Percentiles rank a stretch among this genome's conserved stretches.
Conservation (phyloP, 2,113 vertebrate genomes). For the Serilophus lunatus region DNA sequence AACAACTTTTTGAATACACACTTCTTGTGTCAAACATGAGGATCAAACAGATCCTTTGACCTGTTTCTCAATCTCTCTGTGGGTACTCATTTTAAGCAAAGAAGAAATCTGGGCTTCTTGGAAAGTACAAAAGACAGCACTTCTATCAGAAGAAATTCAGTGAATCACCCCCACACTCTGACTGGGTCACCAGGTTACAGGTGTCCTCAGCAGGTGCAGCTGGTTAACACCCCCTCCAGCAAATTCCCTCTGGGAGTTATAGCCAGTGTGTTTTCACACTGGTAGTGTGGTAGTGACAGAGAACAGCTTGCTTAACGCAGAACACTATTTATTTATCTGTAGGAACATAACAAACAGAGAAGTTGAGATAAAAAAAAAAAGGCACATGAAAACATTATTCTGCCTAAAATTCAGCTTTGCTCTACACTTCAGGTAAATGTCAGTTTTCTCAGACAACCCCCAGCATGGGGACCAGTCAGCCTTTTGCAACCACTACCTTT, state of each 20-base stretch:
- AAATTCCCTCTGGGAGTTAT: constrained; percentile 32
- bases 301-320: constrained; percentile 45
- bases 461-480: background rate
- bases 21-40: background rate
- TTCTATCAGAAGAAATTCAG: constrained; percentile 1
- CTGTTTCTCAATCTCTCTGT: background rate
- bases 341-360: constrained; percentile 42
- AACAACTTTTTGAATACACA: background rate
- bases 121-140: background rate
- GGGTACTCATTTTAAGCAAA: background rate
- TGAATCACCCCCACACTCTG: background rate
- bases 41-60: background rate
- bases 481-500: background rate
- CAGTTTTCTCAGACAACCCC: background rate
- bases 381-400: background rate
- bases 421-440: background rate
- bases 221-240: constrained; percentile 17
- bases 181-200: constrained; percentile 54
- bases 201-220: constrained; percentile 55
- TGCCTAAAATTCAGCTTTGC: background rate
- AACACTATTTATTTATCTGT: constrained; percentile 56
- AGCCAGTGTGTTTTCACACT: constrained; percentile 28
- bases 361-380: constrained; percentile 18
- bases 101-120: background rate
- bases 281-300: constrained; percentile 52